phyloP scores from a whole-genome alignment of 2,888 invertebrate species.

The Beris morrisii region DNA sequence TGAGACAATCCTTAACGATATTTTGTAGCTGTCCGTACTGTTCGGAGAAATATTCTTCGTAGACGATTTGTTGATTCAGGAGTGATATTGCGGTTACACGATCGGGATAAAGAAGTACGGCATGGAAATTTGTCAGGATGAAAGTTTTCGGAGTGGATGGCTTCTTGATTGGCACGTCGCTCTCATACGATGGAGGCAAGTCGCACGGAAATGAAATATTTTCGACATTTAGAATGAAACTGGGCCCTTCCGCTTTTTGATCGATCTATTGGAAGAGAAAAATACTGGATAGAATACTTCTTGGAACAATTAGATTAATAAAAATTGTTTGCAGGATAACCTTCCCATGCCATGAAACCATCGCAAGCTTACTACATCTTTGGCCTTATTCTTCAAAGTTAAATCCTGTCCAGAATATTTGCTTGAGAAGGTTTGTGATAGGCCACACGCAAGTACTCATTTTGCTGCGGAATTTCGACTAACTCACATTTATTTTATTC shows the following conservation, averaged over 20 bases:
- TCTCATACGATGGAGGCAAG: slow-evolving; percentile 38
- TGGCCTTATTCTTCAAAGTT: too few species aligned
- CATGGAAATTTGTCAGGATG: slow-evolving; percentile 88
- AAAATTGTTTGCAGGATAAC: neutral
- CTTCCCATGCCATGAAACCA: too few species aligned
- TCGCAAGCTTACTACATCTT: too few species aligned
- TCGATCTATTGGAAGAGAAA: slow-evolving; percentile 36
- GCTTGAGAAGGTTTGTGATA: too few species aligned
- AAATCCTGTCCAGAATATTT: too few species aligned
- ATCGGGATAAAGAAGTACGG: slow-evolving; percentile 79
- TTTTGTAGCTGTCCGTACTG: slow-evolving; percentile 73
- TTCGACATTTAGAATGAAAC: slow-evolving; percentile 38
- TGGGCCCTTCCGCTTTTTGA: slow-evolving; percentile 39
- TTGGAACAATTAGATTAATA: neutral
- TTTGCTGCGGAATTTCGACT: too few species aligned
- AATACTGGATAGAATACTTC: neutral
- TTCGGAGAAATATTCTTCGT: slow-evolving; percentile 82
- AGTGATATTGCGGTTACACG: slow-evolving; percentile 82
- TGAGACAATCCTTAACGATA: slow-evolving; percentile 77
- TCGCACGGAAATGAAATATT: slow-evolving; percentile 37
- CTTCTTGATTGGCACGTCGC: slow-evolving; percentile 40
- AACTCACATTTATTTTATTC: too few species aligned
- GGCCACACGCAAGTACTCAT: too few species aligned
- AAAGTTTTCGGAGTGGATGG: slow-evolving; percentile 68
- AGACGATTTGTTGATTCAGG: slow-evolving; percentile 81